Conservation (phyloP, 2,888 invertebrate genomes). For the Aphidoletes aphidimyza region DNA sequence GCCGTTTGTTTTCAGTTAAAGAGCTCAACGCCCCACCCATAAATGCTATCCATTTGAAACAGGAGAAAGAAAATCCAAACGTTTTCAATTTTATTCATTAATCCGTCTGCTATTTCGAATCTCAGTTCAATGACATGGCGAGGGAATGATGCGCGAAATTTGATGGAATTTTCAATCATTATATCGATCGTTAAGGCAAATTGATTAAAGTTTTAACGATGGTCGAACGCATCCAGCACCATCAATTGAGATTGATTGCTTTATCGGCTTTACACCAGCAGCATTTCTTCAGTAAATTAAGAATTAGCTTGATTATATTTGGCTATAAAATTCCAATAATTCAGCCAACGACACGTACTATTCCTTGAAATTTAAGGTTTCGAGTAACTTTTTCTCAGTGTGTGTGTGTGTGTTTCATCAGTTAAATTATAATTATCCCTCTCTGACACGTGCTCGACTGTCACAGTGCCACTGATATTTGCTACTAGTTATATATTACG, state of each 20-base stretch:
- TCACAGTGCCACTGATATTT: slow-evolving; percentile 4
- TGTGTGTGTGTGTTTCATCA: too few relatives aligned
- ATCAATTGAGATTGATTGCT: slow-evolving; percentile 41
- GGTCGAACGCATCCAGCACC: background rate
- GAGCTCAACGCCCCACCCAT: too few relatives aligned
- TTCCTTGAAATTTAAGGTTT: too few relatives aligned
- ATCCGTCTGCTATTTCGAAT: background rate
- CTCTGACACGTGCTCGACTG: background rate
- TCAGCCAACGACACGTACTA: too few relatives aligned
- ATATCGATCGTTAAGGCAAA: background rate
- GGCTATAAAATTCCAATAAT: background rate
- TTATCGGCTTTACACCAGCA: background rate
- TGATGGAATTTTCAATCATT: background rate
- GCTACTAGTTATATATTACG: too few relatives aligned
- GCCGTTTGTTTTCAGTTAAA: too few relatives aligned
- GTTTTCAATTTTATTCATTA: too few relatives aligned
- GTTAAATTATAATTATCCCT: background rate
- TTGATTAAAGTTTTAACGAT: background rate
- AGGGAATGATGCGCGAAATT: background rate
- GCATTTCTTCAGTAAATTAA: background rate
- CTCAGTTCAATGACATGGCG: background rate
- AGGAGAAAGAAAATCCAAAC: too few relatives aligned
- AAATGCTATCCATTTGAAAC: too few relatives aligned
- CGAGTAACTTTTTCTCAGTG: too few relatives aligned
- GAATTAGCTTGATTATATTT: background rate